Conservation (phyloP, 2,797 vertebrate genomes). For the Parauchenoglanis punctatus region DNA sequence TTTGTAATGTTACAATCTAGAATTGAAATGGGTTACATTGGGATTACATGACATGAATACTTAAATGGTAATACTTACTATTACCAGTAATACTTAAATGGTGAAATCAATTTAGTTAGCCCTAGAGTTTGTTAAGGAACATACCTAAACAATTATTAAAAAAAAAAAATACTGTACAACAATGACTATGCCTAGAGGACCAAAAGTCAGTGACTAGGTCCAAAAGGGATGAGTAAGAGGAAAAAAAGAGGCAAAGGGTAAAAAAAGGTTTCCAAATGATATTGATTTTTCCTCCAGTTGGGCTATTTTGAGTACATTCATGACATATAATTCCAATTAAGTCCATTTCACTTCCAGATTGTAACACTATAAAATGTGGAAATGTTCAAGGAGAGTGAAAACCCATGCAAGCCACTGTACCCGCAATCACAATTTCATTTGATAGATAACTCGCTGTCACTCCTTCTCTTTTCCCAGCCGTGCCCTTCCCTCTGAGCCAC, state of each 20-base stretch:
- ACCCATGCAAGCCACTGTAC: background rate
- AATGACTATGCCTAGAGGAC: background rate
- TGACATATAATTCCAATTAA: background rate
- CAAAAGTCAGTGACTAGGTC: background rate
- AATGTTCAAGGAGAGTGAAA: background rate
- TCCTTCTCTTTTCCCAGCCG: constrained; percentile 67
- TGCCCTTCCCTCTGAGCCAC: constrained; percentile 83
- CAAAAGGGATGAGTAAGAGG: background rate
- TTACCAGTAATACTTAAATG: background rate
- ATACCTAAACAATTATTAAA: background rate
- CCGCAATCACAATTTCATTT: background rate
- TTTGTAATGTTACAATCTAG: background rate
- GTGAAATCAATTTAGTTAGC: background rate
- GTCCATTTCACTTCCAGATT: background rate
- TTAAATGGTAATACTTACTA: no score
- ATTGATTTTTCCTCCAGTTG: background rate
- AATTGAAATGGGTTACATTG: background rate
- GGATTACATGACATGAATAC: background rate
- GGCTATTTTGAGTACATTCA: background rate
- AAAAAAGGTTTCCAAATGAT: background rate
- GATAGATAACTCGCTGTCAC: constrained; percentile 39
- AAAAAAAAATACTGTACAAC: background rate
- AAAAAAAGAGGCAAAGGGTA: background rate
- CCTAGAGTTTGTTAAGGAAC: constrained; percentile 24
- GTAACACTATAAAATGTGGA: background rate